A percentile compares a stretch with the other conserved stretches of the same genome.
These are phyloP conservation scores for Melipona quadrifasciata DNA, from an alignment of 1,140 invertebrate species.

Conservation along the genomic window DNA sequence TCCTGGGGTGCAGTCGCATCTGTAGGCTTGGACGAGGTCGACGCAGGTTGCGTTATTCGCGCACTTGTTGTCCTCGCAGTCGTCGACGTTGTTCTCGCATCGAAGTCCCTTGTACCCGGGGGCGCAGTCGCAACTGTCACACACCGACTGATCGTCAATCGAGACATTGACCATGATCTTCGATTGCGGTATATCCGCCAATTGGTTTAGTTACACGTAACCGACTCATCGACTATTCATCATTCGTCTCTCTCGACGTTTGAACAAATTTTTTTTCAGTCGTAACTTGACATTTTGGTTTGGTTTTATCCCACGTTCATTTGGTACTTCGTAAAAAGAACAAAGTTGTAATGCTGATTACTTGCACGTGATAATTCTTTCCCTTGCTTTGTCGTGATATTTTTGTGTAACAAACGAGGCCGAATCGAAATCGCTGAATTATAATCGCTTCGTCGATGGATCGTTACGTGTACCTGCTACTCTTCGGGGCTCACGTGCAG, in stretches of 20 bases:
- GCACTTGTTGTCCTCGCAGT: constrained; percentile 91
- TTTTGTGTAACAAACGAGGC: not conserved
- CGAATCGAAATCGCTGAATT: not conserved
- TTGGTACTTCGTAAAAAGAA: too few relatives aligned
- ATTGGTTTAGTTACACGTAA: constrained; percentile 16
- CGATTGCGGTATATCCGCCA: constrained; percentile 69
- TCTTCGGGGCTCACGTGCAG: constrained; percentile 68
- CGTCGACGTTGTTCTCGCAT: constrained; percentile 96
- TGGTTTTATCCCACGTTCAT: not conserved
- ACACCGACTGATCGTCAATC: constrained; percentile 78
- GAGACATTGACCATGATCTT: constrained; percentile 73
- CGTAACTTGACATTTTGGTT: not conserved
- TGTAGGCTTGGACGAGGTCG: constrained; percentile 92
- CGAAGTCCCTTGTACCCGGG: constrained; percentile 94
- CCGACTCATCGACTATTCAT: constrained; percentile 20
- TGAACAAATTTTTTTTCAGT: not conserved
- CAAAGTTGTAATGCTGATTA: too few relatives aligned
- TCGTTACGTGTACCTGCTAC: constrained; percentile 52
- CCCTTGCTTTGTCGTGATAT: not conserved
- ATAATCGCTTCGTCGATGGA: constrained; percentile 33
- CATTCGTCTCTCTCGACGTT: not conserved
- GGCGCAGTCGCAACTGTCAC: constrained; percentile 91
- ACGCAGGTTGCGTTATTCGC: constrained; percentile 95
- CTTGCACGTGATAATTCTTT: not conserved
- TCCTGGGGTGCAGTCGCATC: constrained; percentile 91